These are phyloP conservation scores for Paramisgurnus dabryanus DNA, from an alignment of 2,113 vertebrate species.

Conservation along the genomic window DNA sequence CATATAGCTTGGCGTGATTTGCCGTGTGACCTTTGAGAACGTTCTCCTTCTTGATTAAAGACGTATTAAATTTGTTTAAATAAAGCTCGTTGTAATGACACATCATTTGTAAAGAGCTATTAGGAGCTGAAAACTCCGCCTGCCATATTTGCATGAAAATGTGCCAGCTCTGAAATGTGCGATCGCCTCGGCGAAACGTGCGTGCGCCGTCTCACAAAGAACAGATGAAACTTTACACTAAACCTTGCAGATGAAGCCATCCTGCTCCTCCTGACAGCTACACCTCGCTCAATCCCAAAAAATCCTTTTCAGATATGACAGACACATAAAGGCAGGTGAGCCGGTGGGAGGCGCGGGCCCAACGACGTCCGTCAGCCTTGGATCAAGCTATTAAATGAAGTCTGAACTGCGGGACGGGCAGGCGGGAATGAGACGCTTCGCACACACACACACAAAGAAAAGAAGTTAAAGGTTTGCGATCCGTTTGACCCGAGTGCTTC, in stretches of 20 bases:
- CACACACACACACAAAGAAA: conserved; percentile 11
- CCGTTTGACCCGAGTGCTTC: conserved; percentile 43
- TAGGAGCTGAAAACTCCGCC: conserved; percentile 90
- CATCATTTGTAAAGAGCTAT: conserved; percentile 99
- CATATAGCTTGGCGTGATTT: conserved; percentile 92
- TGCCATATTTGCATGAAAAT: conserved; percentile 98
- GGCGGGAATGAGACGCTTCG: not conserved
- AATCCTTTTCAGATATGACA: conserved; percentile 32
- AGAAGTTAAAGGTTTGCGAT: conserved; percentile 12
- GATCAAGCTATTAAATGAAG: not conserved
- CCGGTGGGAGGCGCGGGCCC: not conserved
- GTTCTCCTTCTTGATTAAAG: conserved; percentile 99
- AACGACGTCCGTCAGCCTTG: not conserved
- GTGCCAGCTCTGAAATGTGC: conserved; percentile 84
- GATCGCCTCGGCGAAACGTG: conserved; percentile 88
- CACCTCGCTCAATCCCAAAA: conserved; percentile 52
- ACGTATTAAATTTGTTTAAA: conserved; percentile 99
- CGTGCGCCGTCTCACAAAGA: conserved; percentile 84
- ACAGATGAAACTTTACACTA: conserved; percentile 76
- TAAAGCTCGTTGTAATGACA: conserved; percentile 99
- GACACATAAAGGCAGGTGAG: conserved; percentile 11
- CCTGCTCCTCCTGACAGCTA: not conserved
- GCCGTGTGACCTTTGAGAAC: conserved; percentile 99
- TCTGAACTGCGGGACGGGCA: not conserved
- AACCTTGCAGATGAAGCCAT: conserved; percentile 45